These are phyloP conservation scores for Geophilus truncorum DNA, from an alignment of 2,888 invertebrate genomes.

Conservation along the genomic window DNA sequence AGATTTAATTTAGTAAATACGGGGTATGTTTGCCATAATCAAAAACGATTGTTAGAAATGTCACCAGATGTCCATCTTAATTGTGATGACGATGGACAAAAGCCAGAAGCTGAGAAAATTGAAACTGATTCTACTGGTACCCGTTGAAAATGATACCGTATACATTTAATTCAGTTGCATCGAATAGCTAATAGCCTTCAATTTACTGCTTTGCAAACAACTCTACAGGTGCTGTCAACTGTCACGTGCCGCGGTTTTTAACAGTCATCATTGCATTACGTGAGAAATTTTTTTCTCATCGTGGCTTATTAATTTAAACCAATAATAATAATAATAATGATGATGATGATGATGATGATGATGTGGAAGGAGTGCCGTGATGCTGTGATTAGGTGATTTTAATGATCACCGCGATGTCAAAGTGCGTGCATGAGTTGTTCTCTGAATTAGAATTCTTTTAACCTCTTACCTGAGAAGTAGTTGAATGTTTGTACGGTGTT, in stretches of 20 bases:
- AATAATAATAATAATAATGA: too few species aligned
- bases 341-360: too few species aligned
- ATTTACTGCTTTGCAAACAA: slow-evolving; percentile 7
- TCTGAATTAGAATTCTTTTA: not conserved
- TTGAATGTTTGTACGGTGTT: not conserved
- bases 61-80: not conserved
- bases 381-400: too few species aligned
- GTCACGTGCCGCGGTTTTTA: slow-evolving; percentile 1
- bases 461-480: not conserved
- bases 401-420: too few species aligned
- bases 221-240: slow-evolving; percentile 22
- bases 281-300: not conserved
- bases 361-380: too few species aligned
- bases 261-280: not conserved
- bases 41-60: not conserved
- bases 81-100: not conserved
- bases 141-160: not conserved
- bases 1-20: too few species aligned
- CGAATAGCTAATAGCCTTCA: not conserved
- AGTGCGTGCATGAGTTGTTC: too few species aligned
- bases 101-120: not conserved
- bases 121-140: not conserved
- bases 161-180: not conserved
- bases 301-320: too few species aligned
- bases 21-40: too few species aligned